Evolutionary conservation across 2,797 vertebrate genomes (phyloP).

Genomic region (Astyanax mexicanus): DNA sequence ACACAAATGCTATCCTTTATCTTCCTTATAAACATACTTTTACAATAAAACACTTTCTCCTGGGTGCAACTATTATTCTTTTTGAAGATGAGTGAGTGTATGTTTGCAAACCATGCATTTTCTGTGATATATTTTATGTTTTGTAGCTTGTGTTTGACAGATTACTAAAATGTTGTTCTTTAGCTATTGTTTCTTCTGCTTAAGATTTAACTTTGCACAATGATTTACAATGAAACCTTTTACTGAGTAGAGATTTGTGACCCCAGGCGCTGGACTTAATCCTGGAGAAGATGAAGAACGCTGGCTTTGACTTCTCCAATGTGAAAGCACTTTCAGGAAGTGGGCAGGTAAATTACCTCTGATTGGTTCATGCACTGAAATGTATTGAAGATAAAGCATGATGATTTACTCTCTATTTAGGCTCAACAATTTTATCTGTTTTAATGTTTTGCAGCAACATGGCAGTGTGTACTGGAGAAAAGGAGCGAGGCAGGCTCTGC

Average conservation of each 20-base stretch:
- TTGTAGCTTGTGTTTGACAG: not conserved
- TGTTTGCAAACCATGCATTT: not conserved
- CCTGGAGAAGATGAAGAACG: slow-evolving; percentile 87
- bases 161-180: not conserved
- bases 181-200: not conserved
- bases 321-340: slow-evolving; percentile 90
- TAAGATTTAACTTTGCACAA: not conserved
- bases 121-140: not conserved
- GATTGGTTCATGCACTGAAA: not conserved
- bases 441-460: slow-evolving; percentile 91
- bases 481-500: slow-evolving; percentile 78
- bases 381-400: not conserved
- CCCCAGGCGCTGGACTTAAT: slow-evolving; percentile 89
- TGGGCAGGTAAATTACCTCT: slow-evolving; percentile 82
- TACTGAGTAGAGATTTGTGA: slow-evolving; percentile 35
- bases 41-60: too few species aligned
- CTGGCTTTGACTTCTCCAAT: slow-evolving; percentile 84
- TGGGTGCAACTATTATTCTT: too few species aligned
- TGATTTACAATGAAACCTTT: slow-evolving; percentile 33
- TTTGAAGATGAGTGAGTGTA: too few species aligned
- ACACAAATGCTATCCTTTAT: too few species aligned
- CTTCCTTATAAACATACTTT: too few species aligned
- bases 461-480: slow-evolving; percentile 92
- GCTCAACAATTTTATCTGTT: not conserved
- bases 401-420: not conserved